A percentile compares a stretch with the other conserved stretches of the same genome.
These are phyloP conservation scores for Coleophora flavipennella DNA, from an alignment of 2,888 invertebrate genomes.

Conservation along the genomic window DNA sequence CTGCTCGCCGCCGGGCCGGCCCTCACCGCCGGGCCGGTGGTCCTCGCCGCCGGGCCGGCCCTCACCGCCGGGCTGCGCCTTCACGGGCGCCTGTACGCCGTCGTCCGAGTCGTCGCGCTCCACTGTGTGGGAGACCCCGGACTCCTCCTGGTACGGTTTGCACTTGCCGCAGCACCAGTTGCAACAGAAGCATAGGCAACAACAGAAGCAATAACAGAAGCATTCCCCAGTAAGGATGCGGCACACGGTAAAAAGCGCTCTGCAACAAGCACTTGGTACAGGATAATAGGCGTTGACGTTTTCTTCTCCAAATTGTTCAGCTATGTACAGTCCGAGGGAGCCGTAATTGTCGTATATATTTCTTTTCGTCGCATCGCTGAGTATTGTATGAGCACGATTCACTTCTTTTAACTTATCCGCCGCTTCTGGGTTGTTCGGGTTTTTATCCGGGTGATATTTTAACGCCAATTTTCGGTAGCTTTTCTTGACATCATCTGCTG, in stretches of 20 bases:
- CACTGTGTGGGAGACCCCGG: slow-evolving; percentile 84
- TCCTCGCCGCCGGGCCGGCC: slow-evolving; percentile 63
- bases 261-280: slow-evolving; percentile 97
- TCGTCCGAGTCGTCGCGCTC: slow-evolving; percentile 75
- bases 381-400: slow-evolving; percentile 93
- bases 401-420: slow-evolving; percentile 98
- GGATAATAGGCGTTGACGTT: slow-evolving; percentile 98
- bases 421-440: slow-evolving; percentile 95
- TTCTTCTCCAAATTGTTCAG: slow-evolving; percentile 99
- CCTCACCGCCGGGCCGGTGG: too few species aligned
- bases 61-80: slow-evolving; percentile 70
- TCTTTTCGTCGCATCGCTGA: slow-evolving; percentile 95
- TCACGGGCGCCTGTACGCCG: slow-evolving; percentile 69
- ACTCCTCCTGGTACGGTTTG: slow-evolving; percentile 92
- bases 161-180: slow-evolving; percentile 99
- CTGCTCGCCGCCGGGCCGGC: slow-evolving; percentile 64
- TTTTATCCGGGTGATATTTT: slow-evolving; percentile 97
- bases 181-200: slow-evolving; percentile 97
- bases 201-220: too few species aligned
- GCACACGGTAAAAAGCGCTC: slow-evolving; percentile 89
- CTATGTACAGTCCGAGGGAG: slow-evolving; percentile 94
- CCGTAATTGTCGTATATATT: slow-evolving; percentile 99
- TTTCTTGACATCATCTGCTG: slow-evolving; percentile 95
- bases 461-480: slow-evolving; percentile 94
- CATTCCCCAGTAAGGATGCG: slow-evolving; percentile 94